Base-by-base conservation (phyloP, 35 echinoderm and acorn worm species). In the Patiria miniata region DNA sequence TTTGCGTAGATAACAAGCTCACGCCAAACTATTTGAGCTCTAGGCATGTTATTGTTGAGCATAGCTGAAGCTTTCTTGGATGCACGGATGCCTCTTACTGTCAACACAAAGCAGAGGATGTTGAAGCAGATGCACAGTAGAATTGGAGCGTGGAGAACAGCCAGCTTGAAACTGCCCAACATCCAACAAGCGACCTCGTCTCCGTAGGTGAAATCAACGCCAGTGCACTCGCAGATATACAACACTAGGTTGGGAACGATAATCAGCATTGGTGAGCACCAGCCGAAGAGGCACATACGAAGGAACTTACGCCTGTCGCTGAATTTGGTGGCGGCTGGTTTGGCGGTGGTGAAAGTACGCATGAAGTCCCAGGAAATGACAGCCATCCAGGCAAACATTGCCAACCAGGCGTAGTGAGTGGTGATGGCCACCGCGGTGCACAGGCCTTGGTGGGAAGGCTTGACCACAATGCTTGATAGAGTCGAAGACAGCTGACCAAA, bases 361-460 rank as follows among this genome's bases (percentile, higher is more conserved):
- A 59, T 61, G 19, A 84, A 40, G 38, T 84, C 82, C 53, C 33
- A 84, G 8, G 82, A 53, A 37, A 84, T 36, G 36, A 33, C 54
- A 28, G 53, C 57, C 82, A 84, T 84, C 82, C 82, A 84, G 21
- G 82, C 82, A 60, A 84, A 84, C 38, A 53, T 36, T 19, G 82
- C 26, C 28, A 84, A 38, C 81, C 81, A 83, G 8, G 23, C 42
- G 33, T 83, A 83, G 53, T 83, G 81, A 0, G 81, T 36, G 0
- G 53, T 10, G 36, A 54, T 0, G 2, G 81, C 81, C 7, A 83
- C 33, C 3, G 52, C 39, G 2, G n/a, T 34, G 36, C 81, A 83
- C 8, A 56, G 22, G 56, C 40, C 26, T 58, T 56, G 51, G n/a
- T 56, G 23, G 3, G 52, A 34, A 36, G 1, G 14, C 1, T 56